phyloP scores from a whole-genome alignment of 2,888 invertebrate species.

The Anticlea derivata region DNA sequence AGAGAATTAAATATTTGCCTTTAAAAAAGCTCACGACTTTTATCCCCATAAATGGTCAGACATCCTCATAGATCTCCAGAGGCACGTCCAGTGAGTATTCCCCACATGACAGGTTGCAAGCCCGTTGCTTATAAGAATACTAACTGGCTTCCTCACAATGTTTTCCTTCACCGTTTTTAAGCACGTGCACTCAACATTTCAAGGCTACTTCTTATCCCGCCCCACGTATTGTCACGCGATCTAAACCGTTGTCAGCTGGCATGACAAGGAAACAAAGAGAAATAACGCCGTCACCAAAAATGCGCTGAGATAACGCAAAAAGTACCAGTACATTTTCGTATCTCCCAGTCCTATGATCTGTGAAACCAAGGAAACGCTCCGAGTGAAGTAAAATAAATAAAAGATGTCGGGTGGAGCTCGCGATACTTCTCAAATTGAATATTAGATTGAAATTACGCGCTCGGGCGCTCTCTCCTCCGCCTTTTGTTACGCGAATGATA shows the following conservation, averaged over 20 bases:
- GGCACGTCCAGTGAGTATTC: too few species aligned
- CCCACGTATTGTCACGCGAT: too few species aligned
- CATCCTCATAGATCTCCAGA: too few species aligned
- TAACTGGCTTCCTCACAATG: too few species aligned
- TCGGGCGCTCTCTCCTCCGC: slow-evolving; percentile 72
- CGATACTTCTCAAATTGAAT: slow-evolving; percentile 80
- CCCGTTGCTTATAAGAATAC: too few species aligned
- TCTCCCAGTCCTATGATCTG: slow-evolving; percentile 52
- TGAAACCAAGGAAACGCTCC: slow-evolving; percentile 61
- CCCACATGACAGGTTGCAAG: too few species aligned
- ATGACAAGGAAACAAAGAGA: background rate
- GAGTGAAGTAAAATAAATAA: slow-evolving; percentile 70
- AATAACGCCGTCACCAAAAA: slow-evolving; percentile 8
- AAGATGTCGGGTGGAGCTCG: slow-evolving; percentile 68
- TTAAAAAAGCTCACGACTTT: too few species aligned
- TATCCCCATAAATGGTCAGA: too few species aligned
- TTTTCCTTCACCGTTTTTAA: too few species aligned
- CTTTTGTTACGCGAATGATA: slow-evolving; percentile 79
- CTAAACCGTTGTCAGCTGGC: background rate
- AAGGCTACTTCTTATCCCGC: too few species aligned
- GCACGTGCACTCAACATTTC: too few species aligned
- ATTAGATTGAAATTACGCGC: slow-evolving; percentile 83
- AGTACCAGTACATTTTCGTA: slow-evolving; percentile 35
- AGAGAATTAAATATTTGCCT: too few species aligned
- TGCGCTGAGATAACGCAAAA: slow-evolving; percentile 32